phyloP scores from a whole-genome alignment of 2,888 invertebrate genomes.

The Protodeltote pygarga region DNA sequence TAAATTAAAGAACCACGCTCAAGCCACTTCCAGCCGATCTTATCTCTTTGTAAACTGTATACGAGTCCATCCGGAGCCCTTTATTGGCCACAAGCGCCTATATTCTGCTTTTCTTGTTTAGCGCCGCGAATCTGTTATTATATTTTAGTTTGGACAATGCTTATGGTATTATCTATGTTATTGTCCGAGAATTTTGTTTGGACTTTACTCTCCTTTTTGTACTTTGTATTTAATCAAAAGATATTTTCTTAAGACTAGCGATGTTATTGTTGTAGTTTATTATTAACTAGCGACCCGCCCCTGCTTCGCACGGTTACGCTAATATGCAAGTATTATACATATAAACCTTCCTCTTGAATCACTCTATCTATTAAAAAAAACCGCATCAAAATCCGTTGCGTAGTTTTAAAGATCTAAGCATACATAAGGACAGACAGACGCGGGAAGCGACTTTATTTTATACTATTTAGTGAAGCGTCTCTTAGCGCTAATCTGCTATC shows the following conservation, averaged over 20 bases:
- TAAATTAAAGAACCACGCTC: neutral
- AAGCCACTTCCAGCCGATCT: constrained; percentile 4
- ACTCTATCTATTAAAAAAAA: no score
- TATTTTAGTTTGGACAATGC: constrained; percentile 50
- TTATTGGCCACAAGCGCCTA: constrained; percentile 61
- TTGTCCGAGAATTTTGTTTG: constrained; percentile 32
- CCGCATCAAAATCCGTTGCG: no score
- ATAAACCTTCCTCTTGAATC: no score
- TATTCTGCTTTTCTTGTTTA: constrained; percentile 53
- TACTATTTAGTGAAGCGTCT: no score
- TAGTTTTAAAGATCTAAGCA: no score
- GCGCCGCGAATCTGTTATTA: constrained; percentile 51
- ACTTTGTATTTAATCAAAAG: constrained; percentile 19
- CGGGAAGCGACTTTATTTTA: no score
- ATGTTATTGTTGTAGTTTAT: constrained; percentile 1
- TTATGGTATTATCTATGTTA: constrained; percentile 37
- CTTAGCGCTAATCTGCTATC: no score
- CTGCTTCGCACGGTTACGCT: no score
- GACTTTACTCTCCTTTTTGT: no score
- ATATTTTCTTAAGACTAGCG: neutral
- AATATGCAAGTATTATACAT: no score
- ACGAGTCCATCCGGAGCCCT: constrained; percentile 52
- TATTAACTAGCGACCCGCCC: neutral
- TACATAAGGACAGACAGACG: no score
- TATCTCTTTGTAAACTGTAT: constrained; percentile 4